phyloP scores from a whole-genome alignment of 2,113 vertebrate species.

The Piprites chloris region DNA sequence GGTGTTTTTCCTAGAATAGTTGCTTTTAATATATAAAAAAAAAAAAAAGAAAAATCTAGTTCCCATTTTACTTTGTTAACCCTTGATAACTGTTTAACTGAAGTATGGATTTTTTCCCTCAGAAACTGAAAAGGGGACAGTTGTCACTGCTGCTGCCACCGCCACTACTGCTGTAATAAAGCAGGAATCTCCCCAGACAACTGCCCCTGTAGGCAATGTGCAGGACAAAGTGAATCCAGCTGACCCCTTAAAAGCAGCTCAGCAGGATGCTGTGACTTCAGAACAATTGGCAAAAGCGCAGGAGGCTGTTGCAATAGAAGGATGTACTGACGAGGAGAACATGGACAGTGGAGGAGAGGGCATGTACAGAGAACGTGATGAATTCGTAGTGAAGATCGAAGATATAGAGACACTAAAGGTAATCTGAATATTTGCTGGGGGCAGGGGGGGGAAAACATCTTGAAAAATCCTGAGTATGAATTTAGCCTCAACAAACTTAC shows the following conservation, averaged over 20 bases:
- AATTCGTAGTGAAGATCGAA: slow-evolving; percentile 97
- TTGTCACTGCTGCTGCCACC: slow-evolving; percentile 1
- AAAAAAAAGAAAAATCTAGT: not conserved
- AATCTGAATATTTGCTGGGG: slow-evolving; percentile 4
- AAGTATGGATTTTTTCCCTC: slow-evolving; percentile 46
- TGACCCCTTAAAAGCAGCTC: slow-evolving; percentile 63
- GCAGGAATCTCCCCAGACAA: slow-evolving; percentile 69
- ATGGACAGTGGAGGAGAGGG: slow-evolving; percentile 95
- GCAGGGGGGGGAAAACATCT: too few species aligned
- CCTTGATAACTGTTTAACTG: not conserved
- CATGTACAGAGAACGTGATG: slow-evolving; percentile 95
- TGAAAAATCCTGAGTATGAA: not conserved
- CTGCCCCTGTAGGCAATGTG: slow-evolving; percentile 46
- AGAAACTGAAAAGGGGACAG: slow-evolving; percentile 60
- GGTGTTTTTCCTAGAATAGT: not conserved
- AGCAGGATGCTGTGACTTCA: slow-evolving; percentile 68
- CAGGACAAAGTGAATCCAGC: slow-evolving; percentile 67
- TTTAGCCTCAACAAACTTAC: not conserved
- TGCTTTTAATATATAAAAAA: not conserved
- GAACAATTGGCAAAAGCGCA: slow-evolving; percentile 81
- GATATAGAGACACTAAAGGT: slow-evolving; percentile 93
- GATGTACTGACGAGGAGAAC: slow-evolving; percentile 89
- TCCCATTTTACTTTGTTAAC: not conserved
- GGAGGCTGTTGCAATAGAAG: slow-evolving; percentile 87
- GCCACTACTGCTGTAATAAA: slow-evolving; percentile 61